Percentiles rank a stretch among this genome's conserved stretches.
Evolutionary conservation across 2,888 invertebrate genomes (phyloP).

Genomic region (Galeopsomyia nigrocyanea): DNA sequence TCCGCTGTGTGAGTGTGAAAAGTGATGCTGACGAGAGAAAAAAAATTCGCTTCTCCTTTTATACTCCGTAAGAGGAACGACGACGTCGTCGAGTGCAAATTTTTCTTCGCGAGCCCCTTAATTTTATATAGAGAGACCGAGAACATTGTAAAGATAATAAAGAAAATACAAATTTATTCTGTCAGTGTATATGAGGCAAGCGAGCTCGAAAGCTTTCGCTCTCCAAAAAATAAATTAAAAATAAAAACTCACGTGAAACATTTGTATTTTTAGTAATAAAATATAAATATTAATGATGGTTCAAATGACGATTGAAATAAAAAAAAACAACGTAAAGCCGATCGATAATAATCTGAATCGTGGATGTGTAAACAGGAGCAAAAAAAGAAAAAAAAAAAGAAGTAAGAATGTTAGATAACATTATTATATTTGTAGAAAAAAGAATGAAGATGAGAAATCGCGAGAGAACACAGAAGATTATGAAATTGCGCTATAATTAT

Average conservation of each 20-base stretch:
- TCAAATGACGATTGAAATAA: conserved; percentile 32
- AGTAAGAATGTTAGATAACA: conserved; percentile 63
- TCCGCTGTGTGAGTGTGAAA: conserved; percentile 34
- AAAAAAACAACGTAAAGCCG: conserved; percentile 46
- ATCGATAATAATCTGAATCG: conserved; percentile 64
- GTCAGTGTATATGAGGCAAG: conserved; percentile 36
- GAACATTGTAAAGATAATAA: conserved; percentile 54
- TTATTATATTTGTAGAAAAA: conserved; percentile 67
- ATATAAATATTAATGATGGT: conserved; percentile 64
- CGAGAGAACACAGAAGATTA: conserved; percentile 51
- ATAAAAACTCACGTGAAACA: conserved; percentile 55
- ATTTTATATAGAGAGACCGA: conserved; percentile 56
- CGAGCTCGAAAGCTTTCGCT: conserved; percentile 52
- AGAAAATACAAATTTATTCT: conserved; percentile 7
- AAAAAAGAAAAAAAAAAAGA: conserved; percentile 49
- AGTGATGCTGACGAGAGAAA: conserved; percentile 24
- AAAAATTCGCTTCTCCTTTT: conserved; percentile 40
- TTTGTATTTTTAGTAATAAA: conserved; percentile 68
- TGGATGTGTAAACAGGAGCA: conserved; percentile 62
- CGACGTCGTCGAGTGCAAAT: conserved; percentile 45
- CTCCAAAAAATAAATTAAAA: too few relatives aligned
- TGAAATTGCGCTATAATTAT: conserved; percentile 65
- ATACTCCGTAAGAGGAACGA: conserved; percentile 39
- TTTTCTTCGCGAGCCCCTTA: conserved; percentile 61
- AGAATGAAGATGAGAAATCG: conserved; percentile 55